Evolutionary conservation across 1,140 invertebrate genomes (phyloP), one percentile per base, ranked within the genome.

Genomic region (Heliconius congener): DNA sequence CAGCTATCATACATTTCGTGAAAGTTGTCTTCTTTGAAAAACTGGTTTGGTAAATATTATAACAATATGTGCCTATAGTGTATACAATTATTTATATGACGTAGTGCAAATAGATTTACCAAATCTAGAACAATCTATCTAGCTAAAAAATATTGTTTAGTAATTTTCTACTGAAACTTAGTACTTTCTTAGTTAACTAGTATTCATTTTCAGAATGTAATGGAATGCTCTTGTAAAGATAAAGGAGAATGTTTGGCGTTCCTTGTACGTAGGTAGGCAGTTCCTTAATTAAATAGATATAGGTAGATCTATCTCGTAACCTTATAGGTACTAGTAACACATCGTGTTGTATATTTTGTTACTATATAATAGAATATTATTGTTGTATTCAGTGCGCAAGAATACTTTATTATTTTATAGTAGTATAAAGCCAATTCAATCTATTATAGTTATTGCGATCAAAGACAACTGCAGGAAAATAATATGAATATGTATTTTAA

Each of bases 241-340:
- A 76, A 75, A 50, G 74, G 50, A 37, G 37, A 80, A 73, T 80
- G 79, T 70, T 6, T 73, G 79, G 50, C 50, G 74, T 70, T 80
- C 34, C 78, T 80, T 27, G 46, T 30, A 5, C 16, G 34, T 34
- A 60, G 74, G 79, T 80, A 27, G 66, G 71, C 73, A 34, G 27
- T 30, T 66, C 60, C 4, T 27, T 8, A 18, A 18, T 66, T 16
- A 13, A 5, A 30, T 66, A 66, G 23, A 1, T 11, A 16, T 57
- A 57, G 55, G 19, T 57, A 46, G 42, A 16, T 46, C 4, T 46
- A 4, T 46, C 42, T 46, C 13, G 13, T 16, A 16, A 46, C 16
- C 13, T 46, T 11, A 13, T 57, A 57, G n/a, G 0, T 57, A 19
- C 18, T 52, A 52, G 18, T 18, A 18, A 2, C 0, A 19, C 18